These are phyloP conservation scores for Scaptomyza hsui DNA, from an alignment of 1,140 invertebrate genomes.

Conservation along the genomic window DNA sequence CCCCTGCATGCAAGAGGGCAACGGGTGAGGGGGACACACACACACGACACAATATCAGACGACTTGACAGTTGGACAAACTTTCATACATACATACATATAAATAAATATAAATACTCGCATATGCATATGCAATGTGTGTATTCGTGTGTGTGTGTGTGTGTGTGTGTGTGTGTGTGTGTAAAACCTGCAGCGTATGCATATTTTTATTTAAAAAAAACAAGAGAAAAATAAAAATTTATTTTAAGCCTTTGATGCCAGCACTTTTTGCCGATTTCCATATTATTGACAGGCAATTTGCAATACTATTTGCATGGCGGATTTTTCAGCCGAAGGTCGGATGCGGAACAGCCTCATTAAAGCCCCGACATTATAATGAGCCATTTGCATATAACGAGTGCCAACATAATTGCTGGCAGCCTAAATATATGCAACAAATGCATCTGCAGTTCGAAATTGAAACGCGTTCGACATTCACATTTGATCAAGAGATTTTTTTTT, in stretches of 20 bases:
- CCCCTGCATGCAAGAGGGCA: background rate
- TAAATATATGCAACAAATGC: slow-evolving; percentile 25
- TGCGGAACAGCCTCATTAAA: slow-evolving; percentile 25
- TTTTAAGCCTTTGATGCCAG: slow-evolving; percentile 45
- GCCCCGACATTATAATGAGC: slow-evolving; percentile 26
- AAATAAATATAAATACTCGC: slow-evolving; percentile 26
- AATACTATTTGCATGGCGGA: slow-evolving; percentile 45
- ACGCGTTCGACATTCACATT: background rate
- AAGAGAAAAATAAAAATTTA: slow-evolving; percentile 1
- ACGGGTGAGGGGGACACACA: background rate
- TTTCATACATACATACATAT: slow-evolving; percentile 1
- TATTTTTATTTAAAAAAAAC: slow-evolving; percentile 16
- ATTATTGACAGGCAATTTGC: slow-evolving; percentile 58
- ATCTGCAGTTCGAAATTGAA: slow-evolving; percentile 14
- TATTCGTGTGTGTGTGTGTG: background rate
- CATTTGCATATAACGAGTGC: slow-evolving; percentile 40
- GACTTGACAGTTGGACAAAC: slow-evolving; percentile 44
- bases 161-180: background rate
- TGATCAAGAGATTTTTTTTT: slow-evolving; percentile 4
- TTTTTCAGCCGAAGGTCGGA: slow-evolving; percentile 34
- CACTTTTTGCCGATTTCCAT: slow-evolving; percentile 53
- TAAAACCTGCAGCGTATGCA: slow-evolving; percentile 1
- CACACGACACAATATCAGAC: background rate
- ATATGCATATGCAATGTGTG: slow-evolving; percentile 1
- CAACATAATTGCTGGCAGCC: slow-evolving; percentile 14